Base-by-base conservation (phyloP, 2,888 invertebrate species). In the Conchocele bisecta region DNA sequence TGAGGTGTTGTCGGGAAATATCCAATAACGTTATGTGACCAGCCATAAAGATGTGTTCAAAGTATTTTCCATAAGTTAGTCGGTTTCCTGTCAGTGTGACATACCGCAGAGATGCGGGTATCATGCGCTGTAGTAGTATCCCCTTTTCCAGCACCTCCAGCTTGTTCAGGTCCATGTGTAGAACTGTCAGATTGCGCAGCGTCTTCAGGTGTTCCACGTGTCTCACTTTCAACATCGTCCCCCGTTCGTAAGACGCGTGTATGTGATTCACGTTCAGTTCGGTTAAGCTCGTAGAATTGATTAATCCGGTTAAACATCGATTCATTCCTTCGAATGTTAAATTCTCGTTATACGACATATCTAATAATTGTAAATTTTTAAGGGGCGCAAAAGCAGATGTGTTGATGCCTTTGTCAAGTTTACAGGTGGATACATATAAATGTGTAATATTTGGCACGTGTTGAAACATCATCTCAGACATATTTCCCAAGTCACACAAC, bases 111-210 rank as follows among this genome's bases (percentile, higher is more conserved):
- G 66, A 31, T 11, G 63, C 35, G 6, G 20, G 15, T 9, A 26
- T 0, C 3, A 51, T n/a, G n/a, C n/a, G n/a, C n/a, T n/a, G 48
- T 3, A 37, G 13, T 4, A 73, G 59, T 15, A 73, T 41, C 9
- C 24, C 17, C 31, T 48, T 46, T 13, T 69, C 66, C 35, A 76
- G 41, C 15, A 76, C 58, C 53, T 76, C 76, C 33, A 76, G 46
- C 20, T 76, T 76, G 37, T 76, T 76, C n/a, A 76, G 31, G 53
- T 73, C 76, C 59, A 76, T 48, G 20, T 64, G 39, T 9, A 76
- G 28, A 7, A 3, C 44, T 37, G 50, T 35, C 20, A 76, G 31
- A 31, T 54, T 42, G 17, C 39, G 51, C 7, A 76, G 37, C 5
- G 72, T 66, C 26, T 29, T 61, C 1, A 76, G 58, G 20, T 63